phyloP scores from a whole-genome alignment of 2,797 vertebrate species.

The Cephalopachus bancanus region DNA sequence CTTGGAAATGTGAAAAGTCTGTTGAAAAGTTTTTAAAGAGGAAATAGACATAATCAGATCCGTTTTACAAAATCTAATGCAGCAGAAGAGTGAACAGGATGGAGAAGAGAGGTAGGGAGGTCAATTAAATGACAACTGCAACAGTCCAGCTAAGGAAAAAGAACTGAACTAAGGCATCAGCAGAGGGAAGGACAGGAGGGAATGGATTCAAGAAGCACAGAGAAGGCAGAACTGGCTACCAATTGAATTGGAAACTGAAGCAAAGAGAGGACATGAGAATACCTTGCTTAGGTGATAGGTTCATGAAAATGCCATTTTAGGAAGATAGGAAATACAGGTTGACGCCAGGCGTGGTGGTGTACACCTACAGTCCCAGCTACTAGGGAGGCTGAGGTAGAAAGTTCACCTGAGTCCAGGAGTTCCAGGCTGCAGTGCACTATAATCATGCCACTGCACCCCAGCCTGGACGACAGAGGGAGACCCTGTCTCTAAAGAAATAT shows the following conservation, averaged over 20 bases:
- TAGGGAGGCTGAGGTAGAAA: too few relatives aligned
- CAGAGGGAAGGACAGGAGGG: neutral
- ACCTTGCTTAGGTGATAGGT: neutral
- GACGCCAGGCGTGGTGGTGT: too few relatives aligned
- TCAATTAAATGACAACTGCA: neutral
- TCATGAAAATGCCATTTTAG: neutral
- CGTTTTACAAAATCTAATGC: conserved; percentile 2
- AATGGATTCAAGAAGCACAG: neutral
- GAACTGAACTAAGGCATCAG: neutral
- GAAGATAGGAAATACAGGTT: conserved; percentile 33
- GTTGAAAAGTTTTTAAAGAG: conserved; percentile 46
- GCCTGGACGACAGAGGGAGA: too few relatives aligned
- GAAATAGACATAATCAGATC: neutral
- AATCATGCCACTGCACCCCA: too few relatives aligned
- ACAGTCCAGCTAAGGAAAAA: neutral
- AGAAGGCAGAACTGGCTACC: neutral
- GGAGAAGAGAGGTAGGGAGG: neutral
- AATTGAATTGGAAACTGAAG: neutral
- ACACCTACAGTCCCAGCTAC: too few relatives aligned
- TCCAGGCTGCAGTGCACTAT: too few relatives aligned
- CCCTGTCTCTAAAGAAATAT: too few relatives aligned
- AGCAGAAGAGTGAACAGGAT: neutral
- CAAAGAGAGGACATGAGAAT: neutral
- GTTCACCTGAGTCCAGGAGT: too few relatives aligned
- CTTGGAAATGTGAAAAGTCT: conserved; percentile 12